These are phyloP conservation scores for Cephus pulcher DNA, from an alignment of 2,888 invertebrate genomes.

Conservation along the genomic window DNA sequence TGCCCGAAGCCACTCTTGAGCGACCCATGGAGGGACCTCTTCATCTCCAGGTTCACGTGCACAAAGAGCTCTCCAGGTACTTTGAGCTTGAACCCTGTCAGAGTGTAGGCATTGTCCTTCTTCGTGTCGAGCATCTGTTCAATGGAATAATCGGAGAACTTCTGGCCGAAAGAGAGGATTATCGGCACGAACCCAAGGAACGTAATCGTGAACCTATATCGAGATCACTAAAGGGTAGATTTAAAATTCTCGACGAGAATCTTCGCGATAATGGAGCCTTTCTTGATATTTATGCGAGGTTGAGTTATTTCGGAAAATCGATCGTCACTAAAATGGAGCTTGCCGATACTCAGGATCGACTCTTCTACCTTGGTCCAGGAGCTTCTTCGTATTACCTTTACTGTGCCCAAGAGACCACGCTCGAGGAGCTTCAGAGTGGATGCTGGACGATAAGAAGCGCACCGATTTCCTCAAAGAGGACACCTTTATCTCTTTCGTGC, in stretches of 20 bases:
- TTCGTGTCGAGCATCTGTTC: constrained; percentile 47
- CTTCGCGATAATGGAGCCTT: constrained; percentile 28
- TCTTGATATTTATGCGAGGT: constrained; percentile 47
- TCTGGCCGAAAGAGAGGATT: constrained; percentile 41
- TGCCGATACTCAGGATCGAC: constrained; percentile 9
- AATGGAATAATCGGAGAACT: constrained; percentile 53
- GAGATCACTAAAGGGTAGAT: constrained; percentile 35
- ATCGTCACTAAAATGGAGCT: constrained; percentile 51
- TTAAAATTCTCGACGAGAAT: constrained; percentile 45
- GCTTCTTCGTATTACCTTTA: constrained; percentile 44
- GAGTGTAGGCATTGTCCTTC: constrained; percentile 39
- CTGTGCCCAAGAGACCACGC: constrained; percentile 44
- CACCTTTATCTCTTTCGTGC: not conserved
- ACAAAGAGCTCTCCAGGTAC: constrained; percentile 45
- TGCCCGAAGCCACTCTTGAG: constrained; percentile 38
- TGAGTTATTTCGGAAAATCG: constrained; percentile 53
- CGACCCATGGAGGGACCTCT: constrained; percentile 28
- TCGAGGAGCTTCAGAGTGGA: constrained; percentile 33
- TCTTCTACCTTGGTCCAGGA: constrained; percentile 50
- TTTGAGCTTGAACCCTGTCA: constrained; percentile 41
- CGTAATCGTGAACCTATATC: constrained; percentile 51
- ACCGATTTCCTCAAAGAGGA: not conserved
- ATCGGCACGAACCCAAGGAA: constrained; percentile 35
- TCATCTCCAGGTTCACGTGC: constrained; percentile 45
- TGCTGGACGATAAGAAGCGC: constrained; percentile 27